A percentile compares a stretch with the other conserved stretches of the same genome.
These are phyloP conservation scores for Chymomyza fuscimana DNA, from an alignment of 2,888 invertebrate species.

Conservation along the genomic window DNA sequence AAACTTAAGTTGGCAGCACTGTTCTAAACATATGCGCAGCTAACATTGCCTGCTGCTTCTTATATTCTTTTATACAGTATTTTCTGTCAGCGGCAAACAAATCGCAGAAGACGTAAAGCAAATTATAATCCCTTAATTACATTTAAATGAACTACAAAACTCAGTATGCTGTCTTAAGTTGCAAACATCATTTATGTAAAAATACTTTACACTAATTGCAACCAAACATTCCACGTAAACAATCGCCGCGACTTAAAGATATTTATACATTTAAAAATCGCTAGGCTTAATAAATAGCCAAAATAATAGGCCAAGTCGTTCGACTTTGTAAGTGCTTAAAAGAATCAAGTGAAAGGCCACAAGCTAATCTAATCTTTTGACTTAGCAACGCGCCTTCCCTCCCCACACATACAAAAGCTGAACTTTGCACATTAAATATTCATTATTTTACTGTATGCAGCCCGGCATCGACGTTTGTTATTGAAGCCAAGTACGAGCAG, in stretches of 20 bases:
- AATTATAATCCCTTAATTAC: background rate
- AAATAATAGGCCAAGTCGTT: constrained; percentile 2
- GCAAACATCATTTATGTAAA: constrained; percentile 1
- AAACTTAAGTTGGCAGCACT: background rate
- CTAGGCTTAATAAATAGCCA: background rate
- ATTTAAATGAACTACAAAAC: constrained; percentile 14
- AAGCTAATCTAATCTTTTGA: constrained; percentile 47
- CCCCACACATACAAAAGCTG: constrained; percentile 42
- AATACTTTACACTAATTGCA: background rate
- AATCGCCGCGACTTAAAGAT: background rate
- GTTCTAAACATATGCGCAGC: background rate
- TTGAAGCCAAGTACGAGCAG: constrained; percentile 46
- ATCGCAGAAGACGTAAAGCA: background rate
- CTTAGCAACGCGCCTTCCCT: constrained; percentile 25
- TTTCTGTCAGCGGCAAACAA: background rate
- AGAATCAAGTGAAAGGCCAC: constrained; percentile 10
- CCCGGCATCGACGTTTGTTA: background rate
- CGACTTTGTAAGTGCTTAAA: constrained; percentile 34
- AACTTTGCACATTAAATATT: constrained; percentile 71
- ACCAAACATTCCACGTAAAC: constrained; percentile 46
- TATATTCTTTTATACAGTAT: background rate
- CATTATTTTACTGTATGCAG: constrained; percentile 37
- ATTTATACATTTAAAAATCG: too few relatives aligned
- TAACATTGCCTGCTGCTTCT: background rate
- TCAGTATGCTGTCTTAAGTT: constrained; percentile 35